These are phyloP conservation scores for Nestor notabilis DNA, from an alignment of 2,113 vertebrate species.

Conservation along the genomic window DNA sequence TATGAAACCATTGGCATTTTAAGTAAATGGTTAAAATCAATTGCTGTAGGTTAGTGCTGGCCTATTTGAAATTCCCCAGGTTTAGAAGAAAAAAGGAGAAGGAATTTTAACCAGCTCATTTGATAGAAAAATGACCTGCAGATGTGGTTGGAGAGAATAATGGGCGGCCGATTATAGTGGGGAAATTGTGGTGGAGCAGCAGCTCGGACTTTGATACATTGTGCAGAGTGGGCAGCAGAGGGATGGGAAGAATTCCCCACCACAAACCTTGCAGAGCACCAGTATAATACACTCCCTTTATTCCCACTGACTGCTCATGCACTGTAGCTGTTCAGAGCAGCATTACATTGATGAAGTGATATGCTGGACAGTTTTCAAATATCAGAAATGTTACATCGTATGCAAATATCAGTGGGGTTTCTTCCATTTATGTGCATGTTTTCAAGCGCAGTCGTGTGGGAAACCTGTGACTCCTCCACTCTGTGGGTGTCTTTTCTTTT, in stretches of 20 bases:
- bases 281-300: not conserved
- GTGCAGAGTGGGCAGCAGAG: not conserved
- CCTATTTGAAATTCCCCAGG: not conserved
- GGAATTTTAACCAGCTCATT: constrained; percentile 27
- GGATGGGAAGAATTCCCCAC: not conserved
- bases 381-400: rapidly evolving
- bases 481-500: not conserved
- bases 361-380: not conserved
- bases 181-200: not conserved
- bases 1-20: not conserved
- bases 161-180: not conserved
- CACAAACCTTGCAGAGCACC: not conserved
- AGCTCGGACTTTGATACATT: not conserved
- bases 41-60: not conserved
- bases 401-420: not conserved
- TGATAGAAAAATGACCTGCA: constrained; percentile 9
- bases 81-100: not conserved
- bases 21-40: constrained; percentile 11
- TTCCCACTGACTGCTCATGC: not conserved
- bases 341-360: not conserved
- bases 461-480: not conserved
- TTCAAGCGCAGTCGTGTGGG: not conserved
- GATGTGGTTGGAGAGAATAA: constrained; percentile 22
- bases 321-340: not conserved
- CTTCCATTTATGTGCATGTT: not conserved